These are phyloP conservation scores for Desmodus rotundus DNA, from an alignment of 2,113 vertebrate species.

Conservation along the genomic window DNA sequence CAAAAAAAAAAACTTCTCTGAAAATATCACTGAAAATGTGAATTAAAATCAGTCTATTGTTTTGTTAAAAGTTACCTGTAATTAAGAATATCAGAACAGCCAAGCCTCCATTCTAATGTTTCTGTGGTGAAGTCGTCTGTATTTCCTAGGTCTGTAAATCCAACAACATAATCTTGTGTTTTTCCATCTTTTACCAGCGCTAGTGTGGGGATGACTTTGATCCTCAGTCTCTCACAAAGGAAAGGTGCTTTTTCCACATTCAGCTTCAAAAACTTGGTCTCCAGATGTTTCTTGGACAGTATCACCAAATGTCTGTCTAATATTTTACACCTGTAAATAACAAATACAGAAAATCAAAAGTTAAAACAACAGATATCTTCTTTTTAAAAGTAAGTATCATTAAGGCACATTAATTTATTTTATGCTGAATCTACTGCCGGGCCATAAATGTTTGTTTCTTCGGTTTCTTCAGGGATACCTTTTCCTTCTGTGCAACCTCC, in stretches of 20 bases:
- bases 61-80: conserved; percentile 88
- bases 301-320: conserved; percentile 92
- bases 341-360: not conserved
- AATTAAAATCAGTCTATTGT: not conserved
- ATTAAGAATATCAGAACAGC: conserved; percentile 90
- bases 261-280: conserved; percentile 97
- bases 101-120: conserved; percentile 95
- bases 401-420: not conserved
- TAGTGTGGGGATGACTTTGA: conserved; percentile 95
- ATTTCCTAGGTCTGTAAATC: conserved; percentile 95
- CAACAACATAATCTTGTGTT: conserved; percentile 94
- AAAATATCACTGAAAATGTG: not conserved
- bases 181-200: conserved; percentile 94
- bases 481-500: too few species aligned
- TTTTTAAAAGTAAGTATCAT: not conserved
- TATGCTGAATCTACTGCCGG: too few species aligned
- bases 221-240: conserved; percentile 92
- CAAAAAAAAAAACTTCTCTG: not conserved
- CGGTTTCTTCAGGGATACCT: too few species aligned
- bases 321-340: conserved; percentile 90
- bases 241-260: conserved; percentile 97
- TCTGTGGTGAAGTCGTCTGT: conserved; percentile 97
- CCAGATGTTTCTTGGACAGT: conserved; percentile 95
- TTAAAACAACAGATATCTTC: not conserved
- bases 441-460: too few species aligned